These are phyloP conservation scores for Natrix natrix DNA, from an alignment of 2,797 vertebrate species.

Conservation along the genomic window DNA sequence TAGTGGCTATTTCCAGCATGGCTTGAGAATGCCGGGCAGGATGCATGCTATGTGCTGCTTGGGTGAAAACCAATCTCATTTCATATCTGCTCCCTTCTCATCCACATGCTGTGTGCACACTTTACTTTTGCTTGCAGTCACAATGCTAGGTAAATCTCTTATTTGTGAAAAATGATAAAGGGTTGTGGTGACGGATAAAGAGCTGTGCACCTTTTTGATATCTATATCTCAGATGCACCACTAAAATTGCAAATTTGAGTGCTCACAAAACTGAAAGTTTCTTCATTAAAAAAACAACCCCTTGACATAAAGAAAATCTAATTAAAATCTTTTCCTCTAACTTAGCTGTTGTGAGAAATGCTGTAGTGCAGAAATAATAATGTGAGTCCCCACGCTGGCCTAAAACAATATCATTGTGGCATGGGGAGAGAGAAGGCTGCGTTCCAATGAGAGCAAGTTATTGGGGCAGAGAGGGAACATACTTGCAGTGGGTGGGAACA, in stretches of 20 bases:
- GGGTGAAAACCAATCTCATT: constrained; percentile 62
- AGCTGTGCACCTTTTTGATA: neutral
- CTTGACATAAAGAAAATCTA: neutral
- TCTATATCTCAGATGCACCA: neutral
- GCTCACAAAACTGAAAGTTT: neutral
- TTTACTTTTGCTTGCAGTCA: constrained; percentile 25
- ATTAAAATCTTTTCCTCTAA: neutral
- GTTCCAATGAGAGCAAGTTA: neutral
- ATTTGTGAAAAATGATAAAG: neutral
- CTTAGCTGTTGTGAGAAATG: neutral
- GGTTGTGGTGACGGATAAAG: neutral
- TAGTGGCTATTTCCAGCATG: constrained; percentile 67
- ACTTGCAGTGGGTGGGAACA: neutral
- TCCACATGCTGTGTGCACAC: neutral
- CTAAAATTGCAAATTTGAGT: neutral
- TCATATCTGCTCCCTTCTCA: constrained; percentile 32
- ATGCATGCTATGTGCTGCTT: constrained; percentile 62
- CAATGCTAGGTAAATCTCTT: constrained; percentile 29
- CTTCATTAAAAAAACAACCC: neutral
- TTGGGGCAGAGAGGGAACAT: neutral
- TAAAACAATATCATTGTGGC: neutral
- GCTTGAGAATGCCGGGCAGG: constrained; percentile 39
- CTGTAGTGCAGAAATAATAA: neutral
- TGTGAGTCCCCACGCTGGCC: neutral
- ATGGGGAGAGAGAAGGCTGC: neutral